Base-by-base conservation (phyloP, 2,113 vertebrate species). In the Thalassoma bifasciatum region DNA sequence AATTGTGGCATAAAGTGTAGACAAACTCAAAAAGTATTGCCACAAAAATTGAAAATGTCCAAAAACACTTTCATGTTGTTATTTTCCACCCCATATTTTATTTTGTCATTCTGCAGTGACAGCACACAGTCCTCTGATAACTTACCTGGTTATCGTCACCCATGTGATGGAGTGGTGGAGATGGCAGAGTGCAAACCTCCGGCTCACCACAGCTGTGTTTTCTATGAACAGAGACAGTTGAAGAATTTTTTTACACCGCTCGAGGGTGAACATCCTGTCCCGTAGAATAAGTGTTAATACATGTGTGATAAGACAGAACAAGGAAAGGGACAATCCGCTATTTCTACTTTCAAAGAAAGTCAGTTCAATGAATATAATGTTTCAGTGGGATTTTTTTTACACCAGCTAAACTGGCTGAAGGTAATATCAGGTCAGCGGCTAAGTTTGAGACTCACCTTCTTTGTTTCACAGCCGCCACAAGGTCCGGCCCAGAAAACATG, bases 401-500 rank as follows among this genome's bases (percentile, higher is more conserved):
- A n/a, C 4, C 19, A 22, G 17, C 50, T 14, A 51, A 30, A 30
- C 52, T 24, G 30, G 9, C 22, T 24, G 13, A 58, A 5, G 10
- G 23, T 30, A 21, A 10, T 65, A 7, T 10, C 0, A n/a, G 36
- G 6, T 8, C 34, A 5, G 47, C 8, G 1, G 13, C 19, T 16
- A 52, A 49, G 24, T 50, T 21, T 13, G 17, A 7, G 10, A 57
- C 75, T 46, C 86, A 97, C 98, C 98, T 96, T 89, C 97, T 96
- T 81, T 98, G 98, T 85, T 99, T 99, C 57, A 99, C 98, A 34
- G 98, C 98, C 71, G 98, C 98, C 79, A 99, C 95, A 0, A 99
- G 96, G 89, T 99, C 98, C 54, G 98, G 98, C 72, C 98, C 98
- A 85, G 98, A 99, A 94, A 99, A 99, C 98, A 99, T 99, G 92